Base-by-base conservation (phyloP, 2,797 vertebrate genomes). In the Platyrinchus mystaceus region DNA sequence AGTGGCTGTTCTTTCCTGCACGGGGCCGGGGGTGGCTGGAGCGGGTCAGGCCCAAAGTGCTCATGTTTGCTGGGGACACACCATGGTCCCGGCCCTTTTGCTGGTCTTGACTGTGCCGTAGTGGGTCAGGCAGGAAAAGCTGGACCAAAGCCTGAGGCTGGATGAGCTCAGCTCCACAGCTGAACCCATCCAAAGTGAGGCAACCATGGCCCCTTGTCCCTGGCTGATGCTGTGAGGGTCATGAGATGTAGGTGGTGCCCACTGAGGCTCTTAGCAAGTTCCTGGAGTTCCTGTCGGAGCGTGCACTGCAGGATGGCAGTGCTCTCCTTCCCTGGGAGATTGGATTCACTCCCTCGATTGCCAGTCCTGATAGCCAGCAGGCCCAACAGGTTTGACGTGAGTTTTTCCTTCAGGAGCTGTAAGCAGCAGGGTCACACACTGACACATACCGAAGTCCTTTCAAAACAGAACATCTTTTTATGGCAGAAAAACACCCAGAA, bases 91-190 rank as follows among this genome's bases (percentile, higher is more conserved):
- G 6, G 50, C 21, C 11, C 10, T 52, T 46, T 9, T 5, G 1
- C 19, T 8, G 2, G 3, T 10, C 24, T 7, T 6, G 30, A 28
- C 62, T 55, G 60, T 17, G 4, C 44, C 8, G 8, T 2, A 8
- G 7, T 2, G 13, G 28, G 22, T 23, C 41, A 19, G 37, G 43
- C 27, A 10, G 50, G 30, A 27, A 10, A 11, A 11, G 12, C 32
- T 53, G 3, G 12, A 14, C 14, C 1, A 2, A 53, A 81, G 17
- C 10, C 52, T 0, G 0, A 24, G 59, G 46, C 20, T 53, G 10
- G 4, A 0, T 1, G 21, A 59, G 7, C 7, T 19, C 1, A 3
- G 0, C 9, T 41, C 56, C 7, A 4, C 17, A 12, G n/a, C 43
- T 24, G 34, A 9, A 20, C 2, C 23, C 68, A 8, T 13, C 0